Evolutionary conservation across 2,888 invertebrate genomes (phyloP).

Genomic region (Orthosia gothica): DNA sequence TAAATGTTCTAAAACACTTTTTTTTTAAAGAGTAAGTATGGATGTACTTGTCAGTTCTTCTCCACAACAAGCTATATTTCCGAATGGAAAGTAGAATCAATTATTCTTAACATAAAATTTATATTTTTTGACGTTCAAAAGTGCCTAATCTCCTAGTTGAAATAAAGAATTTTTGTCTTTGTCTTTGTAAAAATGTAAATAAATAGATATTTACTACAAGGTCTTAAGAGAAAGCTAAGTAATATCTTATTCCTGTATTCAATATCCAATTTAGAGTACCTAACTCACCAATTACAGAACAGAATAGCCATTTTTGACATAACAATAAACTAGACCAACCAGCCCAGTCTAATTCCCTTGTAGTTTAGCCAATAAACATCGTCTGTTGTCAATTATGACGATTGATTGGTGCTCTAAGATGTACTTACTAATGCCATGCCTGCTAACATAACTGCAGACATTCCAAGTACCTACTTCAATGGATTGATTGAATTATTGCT

Average conservation of each 20-base stretch:
- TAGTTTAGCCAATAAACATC: constrained; percentile 61
- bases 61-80: too few relatives aligned
- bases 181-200: too few relatives aligned
- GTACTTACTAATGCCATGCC: constrained; percentile 45
- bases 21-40: too few relatives aligned
- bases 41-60: too few relatives aligned
- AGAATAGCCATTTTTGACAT: constrained; percentile 17
- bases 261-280: constrained; percentile 15
- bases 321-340: constrained; percentile 14
- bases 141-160: too few relatives aligned
- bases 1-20: too few relatives aligned
- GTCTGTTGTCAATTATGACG: constrained; percentile 67
- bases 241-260: background rate
- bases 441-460: constrained; percentile 38
- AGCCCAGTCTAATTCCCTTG: constrained; percentile 37
- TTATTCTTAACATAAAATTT: too few relatives aligned
- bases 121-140: too few relatives aligned
- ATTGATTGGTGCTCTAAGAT: constrained; percentile 69
- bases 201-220: background rate
- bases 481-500: constrained; percentile 54
- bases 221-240: background rate
- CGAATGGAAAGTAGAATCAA: too few relatives aligned
- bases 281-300: constrained; percentile 12
- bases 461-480: constrained; percentile 30
- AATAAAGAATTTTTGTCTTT: too few relatives aligned